phyloP scores from a whole-genome alignment of 2,888 invertebrate genomes.

The Carcina quercana region DNA sequence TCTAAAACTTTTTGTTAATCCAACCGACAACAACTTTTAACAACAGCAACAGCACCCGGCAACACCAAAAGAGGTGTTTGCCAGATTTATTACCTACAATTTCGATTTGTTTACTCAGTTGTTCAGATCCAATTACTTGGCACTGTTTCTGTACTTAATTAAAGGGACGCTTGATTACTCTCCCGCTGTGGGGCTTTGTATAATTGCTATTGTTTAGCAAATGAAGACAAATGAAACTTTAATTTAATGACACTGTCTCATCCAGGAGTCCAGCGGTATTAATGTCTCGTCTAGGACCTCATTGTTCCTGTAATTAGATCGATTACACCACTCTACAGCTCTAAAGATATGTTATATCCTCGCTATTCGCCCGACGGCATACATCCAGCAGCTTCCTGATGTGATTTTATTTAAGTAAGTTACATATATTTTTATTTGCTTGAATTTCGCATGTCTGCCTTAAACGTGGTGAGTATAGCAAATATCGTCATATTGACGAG shows the following conservation, averaged over 20 bases:
- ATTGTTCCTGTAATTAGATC: too few species aligned
- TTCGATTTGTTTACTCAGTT: conserved; percentile 74
- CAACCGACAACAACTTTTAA: not conserved
- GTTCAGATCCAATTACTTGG: conserved; percentile 75
- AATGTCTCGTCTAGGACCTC: too few species aligned
- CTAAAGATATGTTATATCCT: too few species aligned
- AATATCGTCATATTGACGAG: too few species aligned
- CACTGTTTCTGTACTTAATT: conserved; percentile 75
- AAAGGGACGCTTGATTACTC: conserved; percentile 75
- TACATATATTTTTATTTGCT: too few species aligned
- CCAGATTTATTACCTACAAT: conserved; percentile 71
- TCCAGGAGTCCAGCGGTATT: conserved; percentile 57
- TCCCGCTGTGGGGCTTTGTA: conserved; percentile 73
- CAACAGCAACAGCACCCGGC: conserved; percentile 1
- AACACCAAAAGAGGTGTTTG: conserved; percentile 67
- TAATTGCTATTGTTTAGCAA: conserved; percentile 75
- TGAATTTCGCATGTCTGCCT: too few species aligned
- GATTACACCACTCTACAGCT: too few species aligned
- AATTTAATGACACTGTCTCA: conserved; percentile 73
- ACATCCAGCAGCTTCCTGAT: too few species aligned
- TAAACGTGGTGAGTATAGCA: too few species aligned
- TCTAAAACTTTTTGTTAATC: too few species aligned
- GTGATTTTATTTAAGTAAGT: too few species aligned
- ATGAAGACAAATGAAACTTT: conserved; percentile 75
- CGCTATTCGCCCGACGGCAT: too few species aligned